Conservation (phyloP, 2,888 invertebrate species). For the Boloria selene region DNA sequence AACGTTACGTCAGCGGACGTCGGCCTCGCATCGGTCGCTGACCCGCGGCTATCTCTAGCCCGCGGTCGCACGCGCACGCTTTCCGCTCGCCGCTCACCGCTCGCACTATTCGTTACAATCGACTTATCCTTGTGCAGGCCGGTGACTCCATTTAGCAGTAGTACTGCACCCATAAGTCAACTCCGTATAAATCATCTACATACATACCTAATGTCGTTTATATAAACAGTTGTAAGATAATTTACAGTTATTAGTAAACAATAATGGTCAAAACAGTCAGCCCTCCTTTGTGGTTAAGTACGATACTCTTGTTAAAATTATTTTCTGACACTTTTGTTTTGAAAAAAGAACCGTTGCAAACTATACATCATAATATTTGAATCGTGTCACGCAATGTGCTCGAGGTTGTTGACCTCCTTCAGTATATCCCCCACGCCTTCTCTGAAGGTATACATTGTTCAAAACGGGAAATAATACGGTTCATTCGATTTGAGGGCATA, state of each 20-base stretch:
- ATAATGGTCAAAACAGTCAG: not conserved
- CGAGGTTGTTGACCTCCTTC: conserved; percentile 71
- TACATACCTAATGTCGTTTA: not conserved
- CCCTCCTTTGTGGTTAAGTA: not conserved
- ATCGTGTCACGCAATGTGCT: conserved; percentile 62
- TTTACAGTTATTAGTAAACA: not conserved
- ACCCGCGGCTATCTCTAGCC: conserved; percentile 77
- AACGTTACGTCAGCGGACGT: conserved; percentile 81
- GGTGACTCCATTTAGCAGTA: conserved; percentile 4
- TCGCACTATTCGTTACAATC: conserved; percentile 3
- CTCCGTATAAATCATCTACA: conserved; percentile 2
- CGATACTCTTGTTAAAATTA: conserved; percentile 6
- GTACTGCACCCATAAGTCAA: not conserved
- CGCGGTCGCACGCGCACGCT: conserved; percentile 63
- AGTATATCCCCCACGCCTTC: conserved; percentile 64
- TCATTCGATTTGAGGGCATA: conserved; percentile 66
- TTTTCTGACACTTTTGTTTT: conserved; percentile 24
- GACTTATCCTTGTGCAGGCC: conserved; percentile 17
- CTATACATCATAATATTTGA: conserved; percentile 43
- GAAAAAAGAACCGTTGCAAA: conserved; percentile 34
- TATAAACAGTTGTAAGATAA: not conserved
- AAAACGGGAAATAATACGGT: conserved; percentile 79
- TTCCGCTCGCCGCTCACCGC: conserved; percentile 43
- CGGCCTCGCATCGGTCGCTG: conserved; percentile 77
- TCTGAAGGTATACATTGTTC: conserved; percentile 68